Conservation (phyloP, 2,888 invertebrate species). For the Lasioglossum zephyrum region DNA sequence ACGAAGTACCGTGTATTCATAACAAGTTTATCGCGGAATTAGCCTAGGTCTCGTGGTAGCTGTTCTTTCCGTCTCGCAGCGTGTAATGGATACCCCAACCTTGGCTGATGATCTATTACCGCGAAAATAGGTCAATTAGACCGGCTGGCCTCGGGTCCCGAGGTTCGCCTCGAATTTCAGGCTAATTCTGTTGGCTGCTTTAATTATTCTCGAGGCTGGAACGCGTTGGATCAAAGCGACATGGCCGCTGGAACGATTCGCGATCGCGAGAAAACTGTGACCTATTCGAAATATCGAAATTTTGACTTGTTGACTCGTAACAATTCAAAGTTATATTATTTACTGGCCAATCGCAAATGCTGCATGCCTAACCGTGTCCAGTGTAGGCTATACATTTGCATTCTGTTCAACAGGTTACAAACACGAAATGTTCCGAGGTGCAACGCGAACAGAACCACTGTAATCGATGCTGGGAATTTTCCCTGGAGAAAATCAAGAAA, state of each 20-base stretch:
- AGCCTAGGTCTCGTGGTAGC: slow-evolving; percentile 49
- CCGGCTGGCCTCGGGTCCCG: slow-evolving; percentile 65
- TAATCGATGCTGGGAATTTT: not conserved
- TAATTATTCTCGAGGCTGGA: slow-evolving; percentile 66
- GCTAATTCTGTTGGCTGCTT: slow-evolving; percentile 73
- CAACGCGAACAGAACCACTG: not conserved
- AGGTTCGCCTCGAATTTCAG: slow-evolving; percentile 67
- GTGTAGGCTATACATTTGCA: not conserved
- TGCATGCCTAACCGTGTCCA: not conserved
- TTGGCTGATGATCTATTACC: slow-evolving; percentile 76
- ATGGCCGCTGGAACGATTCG: slow-evolving; percentile 46
- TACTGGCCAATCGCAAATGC: not conserved
- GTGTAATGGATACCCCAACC: slow-evolving; percentile 72
- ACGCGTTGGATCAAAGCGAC: slow-evolving; percentile 67
- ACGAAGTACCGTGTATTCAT: slow-evolving; percentile 36
- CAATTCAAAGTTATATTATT: slow-evolving; percentile 17
- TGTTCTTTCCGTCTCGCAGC: slow-evolving; percentile 60
- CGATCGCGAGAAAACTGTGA: slow-evolving; percentile 38
- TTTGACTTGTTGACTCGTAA: not conserved
- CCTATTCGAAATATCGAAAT: not conserved
- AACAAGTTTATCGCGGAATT: slow-evolving; percentile 58
- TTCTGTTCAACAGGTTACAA: slow-evolving; percentile 10
- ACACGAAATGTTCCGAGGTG: not conserved
- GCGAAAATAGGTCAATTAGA: slow-evolving; percentile 78
- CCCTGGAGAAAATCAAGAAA: not conserved